Evolutionary conservation across 2,888 invertebrate genomes (phyloP).

Genomic region (Mythimna loreyi): DNA sequence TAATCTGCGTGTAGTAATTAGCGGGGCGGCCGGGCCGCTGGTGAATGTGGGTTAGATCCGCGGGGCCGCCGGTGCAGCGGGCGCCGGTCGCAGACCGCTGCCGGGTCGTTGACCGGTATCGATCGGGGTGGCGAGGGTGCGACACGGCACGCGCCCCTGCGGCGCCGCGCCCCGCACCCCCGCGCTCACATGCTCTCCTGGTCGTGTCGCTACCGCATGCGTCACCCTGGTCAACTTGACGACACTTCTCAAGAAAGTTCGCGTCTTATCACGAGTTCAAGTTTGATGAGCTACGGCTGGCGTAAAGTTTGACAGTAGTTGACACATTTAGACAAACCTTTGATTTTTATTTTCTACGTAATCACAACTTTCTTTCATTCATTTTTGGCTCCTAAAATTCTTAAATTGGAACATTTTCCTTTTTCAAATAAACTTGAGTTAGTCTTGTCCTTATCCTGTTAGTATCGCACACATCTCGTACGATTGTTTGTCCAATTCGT

Average conservation of each 20-base stretch:
- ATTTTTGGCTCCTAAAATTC: too few relatives aligned
- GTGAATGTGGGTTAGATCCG: conserved; percentile 85
- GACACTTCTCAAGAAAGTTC: conserved; percentile 62
- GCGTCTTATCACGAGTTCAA: conserved; percentile 43
- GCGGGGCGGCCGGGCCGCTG: conserved; percentile 65
- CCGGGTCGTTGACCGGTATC: conserved; percentile 89
- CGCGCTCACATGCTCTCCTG: conserved; percentile 70
- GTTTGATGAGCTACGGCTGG: conserved; percentile 33
- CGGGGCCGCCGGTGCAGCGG: conserved; percentile 73
- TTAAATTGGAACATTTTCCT: neutral
- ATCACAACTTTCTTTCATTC: too few relatives aligned
- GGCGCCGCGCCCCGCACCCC: conserved; percentile 76
- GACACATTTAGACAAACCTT: conserved; percentile 12
- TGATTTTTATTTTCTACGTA: neutral
- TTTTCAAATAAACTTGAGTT: conserved; percentile 51
- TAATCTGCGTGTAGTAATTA: conserved; percentile 85
- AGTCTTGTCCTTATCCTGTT: conserved; percentile 57
- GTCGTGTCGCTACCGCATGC: conserved; percentile 85
- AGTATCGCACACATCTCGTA: conserved; percentile 64
- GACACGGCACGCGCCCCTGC: conserved; percentile 80
- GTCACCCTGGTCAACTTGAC: conserved; percentile 82
- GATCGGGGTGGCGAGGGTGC: conserved; percentile 81
- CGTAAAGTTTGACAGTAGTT: conserved; percentile 25
- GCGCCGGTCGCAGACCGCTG: conserved; percentile 85
- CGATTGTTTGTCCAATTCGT: conserved; percentile 68